Evolutionary conservation across 2,797 vertebrate species (phyloP), one percentile per base, ranked within the genome.

Genomic region (Amazona ochrocephala): DNA sequence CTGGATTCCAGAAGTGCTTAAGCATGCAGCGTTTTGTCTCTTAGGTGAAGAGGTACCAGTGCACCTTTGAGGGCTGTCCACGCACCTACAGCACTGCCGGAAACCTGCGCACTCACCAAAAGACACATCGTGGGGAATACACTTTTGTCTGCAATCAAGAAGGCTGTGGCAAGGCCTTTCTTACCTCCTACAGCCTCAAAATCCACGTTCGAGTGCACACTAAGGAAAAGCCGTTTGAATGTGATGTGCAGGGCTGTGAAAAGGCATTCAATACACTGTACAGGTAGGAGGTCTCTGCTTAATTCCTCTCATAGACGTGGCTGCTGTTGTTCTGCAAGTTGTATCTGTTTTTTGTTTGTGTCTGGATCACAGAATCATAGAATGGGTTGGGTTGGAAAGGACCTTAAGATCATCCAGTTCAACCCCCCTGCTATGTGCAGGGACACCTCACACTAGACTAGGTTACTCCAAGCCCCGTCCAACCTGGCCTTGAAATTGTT

Each of bases 211-310:
- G 99, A 10, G 99, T 99, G 84, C 99, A 99, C 98, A 99, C 99
- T 37, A 99, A 99, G 97, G 99, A 99, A 97, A 99, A 99, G 95
- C 99, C 99, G 5, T 99, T 99, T n/a, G 99, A 99, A 96, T 99
- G 99, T 34, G 99, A 99, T 4, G 99, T 99, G 92, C 99, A 99
- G 96, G 99, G 99, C 95, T 99, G 99, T 73, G 99, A 99, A 95
- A 99, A 99, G 96, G 99, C 99, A 0, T 99, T 99, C 97, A 99
- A 99, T 97, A 99, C 99, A 0, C 98, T 99, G 30, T 99, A 99
- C 98, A 99, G 98, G 99, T 99, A 70, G 84, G 96, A 58, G 19
- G 45, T 6, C 50, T 58, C 67, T 60, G 20, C 4, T 2, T 2
- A 1, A 1, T 16, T 67, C 58, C 48, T 24, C 15, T 21, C 13